These are phyloP conservation scores for Fringilla coelebs DNA, from an alignment of 2,797 vertebrate genomes.

Conservation along the genomic window DNA sequence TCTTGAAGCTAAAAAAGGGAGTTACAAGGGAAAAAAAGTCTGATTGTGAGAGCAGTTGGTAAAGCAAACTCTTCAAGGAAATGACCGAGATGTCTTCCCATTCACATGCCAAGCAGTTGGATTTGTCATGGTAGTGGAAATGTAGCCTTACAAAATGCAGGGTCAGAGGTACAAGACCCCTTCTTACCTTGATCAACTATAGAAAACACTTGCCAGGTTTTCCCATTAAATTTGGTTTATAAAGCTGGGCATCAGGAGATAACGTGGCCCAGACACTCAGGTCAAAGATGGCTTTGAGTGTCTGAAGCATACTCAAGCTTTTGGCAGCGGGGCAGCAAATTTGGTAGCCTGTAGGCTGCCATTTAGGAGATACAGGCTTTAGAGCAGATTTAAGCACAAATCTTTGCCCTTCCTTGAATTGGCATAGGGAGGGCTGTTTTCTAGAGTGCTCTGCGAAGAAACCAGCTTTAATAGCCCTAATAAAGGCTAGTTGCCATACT, in stretches of 20 bases:
- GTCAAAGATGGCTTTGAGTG: background rate
- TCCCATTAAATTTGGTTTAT: background rate
- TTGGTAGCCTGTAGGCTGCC: background rate
- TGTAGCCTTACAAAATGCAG: background rate
- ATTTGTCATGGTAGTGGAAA: background rate
- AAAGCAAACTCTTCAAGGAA: background rate
- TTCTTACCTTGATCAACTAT: background rate
- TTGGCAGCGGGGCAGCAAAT: background rate
- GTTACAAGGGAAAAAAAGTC: background rate
- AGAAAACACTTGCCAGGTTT: background rate
- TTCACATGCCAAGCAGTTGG: background rate
- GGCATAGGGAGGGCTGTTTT: background rate
- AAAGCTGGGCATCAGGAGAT: background rate
- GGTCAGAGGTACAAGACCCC: background rate
- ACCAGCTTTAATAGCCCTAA: background rate
- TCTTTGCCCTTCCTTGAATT: background rate
- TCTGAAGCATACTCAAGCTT: background rate
- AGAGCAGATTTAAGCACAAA: background rate
- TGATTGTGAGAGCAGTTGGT: background rate
- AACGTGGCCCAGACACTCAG: background rate
- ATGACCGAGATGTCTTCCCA: background rate
- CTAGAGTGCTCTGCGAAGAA: background rate
- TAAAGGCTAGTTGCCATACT: background rate
- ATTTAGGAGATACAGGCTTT: background rate
- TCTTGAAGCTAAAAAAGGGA: constrained; percentile 25